Evolutionary conservation across 1,140 invertebrate genomes (phyloP), one percentile per base, ranked within the genome.

Genomic region (Sipha flava): DNA sequence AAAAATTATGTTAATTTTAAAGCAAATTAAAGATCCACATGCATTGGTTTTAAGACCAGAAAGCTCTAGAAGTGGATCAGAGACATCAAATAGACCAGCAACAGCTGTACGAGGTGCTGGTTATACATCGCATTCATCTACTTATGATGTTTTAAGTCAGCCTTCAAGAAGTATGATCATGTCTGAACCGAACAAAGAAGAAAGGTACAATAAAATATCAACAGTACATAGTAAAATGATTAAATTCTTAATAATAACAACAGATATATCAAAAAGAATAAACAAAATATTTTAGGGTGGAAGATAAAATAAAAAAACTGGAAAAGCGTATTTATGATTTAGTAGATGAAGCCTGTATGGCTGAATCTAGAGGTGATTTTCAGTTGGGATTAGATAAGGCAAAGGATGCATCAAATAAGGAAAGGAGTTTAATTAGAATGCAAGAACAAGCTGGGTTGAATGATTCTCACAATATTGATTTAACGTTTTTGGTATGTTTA

Each of bases 91-190:
- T 47, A 88, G 97, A 80, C 97, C 97, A 12, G 95, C 98, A 89
- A 98, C 97, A 14, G 96, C 96, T 26, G 94, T 98, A n/a, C 88
- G 94, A 79, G 96, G 94, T 14, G 97, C 95, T 52, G 97, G 97
- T 3, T 98, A 96, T 85, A 96, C 94, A 4, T 94, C 94, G 26
- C 89, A 89, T 80, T 86, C 86, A 59, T 87, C 85, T 81, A 89
- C 89, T 83, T 81, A 88, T 16, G 95, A 95, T 86, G 94, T 96
- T 87, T 93, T 93, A 31, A 85, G 95, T 47, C 91, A 93, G 84
- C 91, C 93, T 85, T 88, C 89, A 54, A 86, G 88, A 45, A 88
- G 88, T 83, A 85, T 88, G 47, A 86, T 77, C 7, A 59, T 66
- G 37, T 57, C 80, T 18, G 73, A 66, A 34, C 43, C 77, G 7